These are phyloP conservation scores for Horisme vitalbata DNA, from an alignment of 2,888 invertebrate species.

Conservation along the genomic window DNA sequence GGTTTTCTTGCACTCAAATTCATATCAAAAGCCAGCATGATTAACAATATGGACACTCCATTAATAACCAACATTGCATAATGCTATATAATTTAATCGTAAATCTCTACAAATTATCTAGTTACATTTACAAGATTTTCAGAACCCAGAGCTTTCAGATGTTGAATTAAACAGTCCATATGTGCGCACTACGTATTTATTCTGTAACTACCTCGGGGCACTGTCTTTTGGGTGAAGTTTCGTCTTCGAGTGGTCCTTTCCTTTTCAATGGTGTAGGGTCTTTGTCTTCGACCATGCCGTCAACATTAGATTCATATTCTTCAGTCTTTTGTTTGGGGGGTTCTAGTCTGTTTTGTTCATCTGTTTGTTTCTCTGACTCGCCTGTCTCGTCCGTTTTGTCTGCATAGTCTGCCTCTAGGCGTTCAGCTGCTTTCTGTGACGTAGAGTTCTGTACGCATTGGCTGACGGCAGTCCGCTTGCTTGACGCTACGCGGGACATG, in stretches of 20 bases:
- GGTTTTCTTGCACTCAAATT: conserved; percentile 52
- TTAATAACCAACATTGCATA: conserved; percentile 56
- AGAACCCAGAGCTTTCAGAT: conserved; percentile 57
- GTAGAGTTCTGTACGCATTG: conserved; percentile 46
- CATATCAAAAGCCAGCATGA: conserved; percentile 43
- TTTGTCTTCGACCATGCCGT: conserved; percentile 44
- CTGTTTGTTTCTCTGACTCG: conserved; percentile 46
- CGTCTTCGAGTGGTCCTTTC: conserved; percentile 64
- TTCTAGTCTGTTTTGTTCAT: conserved; percentile 50
- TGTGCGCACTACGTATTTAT: conserved; percentile 43
- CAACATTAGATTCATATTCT: conserved; percentile 48
- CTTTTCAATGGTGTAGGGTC: conserved; percentile 60
- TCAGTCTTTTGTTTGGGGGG: conserved; percentile 52
- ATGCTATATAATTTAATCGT: conserved; percentile 65
- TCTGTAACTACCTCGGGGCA: conserved; percentile 66
- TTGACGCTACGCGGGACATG: conserved; percentile 56
- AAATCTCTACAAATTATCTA: conserved; percentile 64
- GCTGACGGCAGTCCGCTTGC: conserved; percentile 42
- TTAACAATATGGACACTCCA: conserved; percentile 45
- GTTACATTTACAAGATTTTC: conserved; percentile 53
- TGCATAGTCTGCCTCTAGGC: conserved; percentile 56
- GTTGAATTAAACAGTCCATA: conserved; percentile 49
- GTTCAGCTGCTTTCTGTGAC: conserved; percentile 62
- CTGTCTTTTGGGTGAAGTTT: conserved; percentile 72
- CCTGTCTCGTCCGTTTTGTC: conserved; percentile 55